Conservation (phyloP, 2,113 vertebrate species). For the Lepus europaeus region DNA sequence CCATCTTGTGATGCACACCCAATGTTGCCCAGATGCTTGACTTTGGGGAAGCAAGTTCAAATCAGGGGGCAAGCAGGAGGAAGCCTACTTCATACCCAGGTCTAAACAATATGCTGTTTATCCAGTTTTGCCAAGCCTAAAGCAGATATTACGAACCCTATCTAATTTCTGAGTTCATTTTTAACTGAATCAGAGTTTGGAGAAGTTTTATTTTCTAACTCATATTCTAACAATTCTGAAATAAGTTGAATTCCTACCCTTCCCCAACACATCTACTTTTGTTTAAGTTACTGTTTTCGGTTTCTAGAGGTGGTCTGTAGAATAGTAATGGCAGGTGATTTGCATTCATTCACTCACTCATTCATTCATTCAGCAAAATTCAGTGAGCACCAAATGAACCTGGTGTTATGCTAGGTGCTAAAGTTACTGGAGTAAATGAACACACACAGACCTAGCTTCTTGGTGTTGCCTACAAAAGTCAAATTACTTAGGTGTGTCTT, state of each 20-base stretch:
- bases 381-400: background rate
- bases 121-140: background rate
- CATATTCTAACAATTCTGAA: background rate
- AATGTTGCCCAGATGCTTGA: background rate
- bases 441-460: background rate
- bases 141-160: background rate
- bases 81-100: background rate
- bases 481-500: background rate
- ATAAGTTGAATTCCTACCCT: background rate
- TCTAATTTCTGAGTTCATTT: background rate
- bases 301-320: background rate
- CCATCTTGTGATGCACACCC: too few relatives aligned
- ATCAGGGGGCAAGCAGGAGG: background rate
- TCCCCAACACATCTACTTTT: background rate
- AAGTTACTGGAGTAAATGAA: constrained; percentile 30
- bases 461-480: background rate
- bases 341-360: background rate
- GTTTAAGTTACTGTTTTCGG: background rate
- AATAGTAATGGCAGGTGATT: background rate
- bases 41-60: background rate
- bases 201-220: background rate
- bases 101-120: background rate
- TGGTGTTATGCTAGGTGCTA: background rate
- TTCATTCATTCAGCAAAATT: background rate
- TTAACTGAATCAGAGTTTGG: background rate